Percentiles rank a stretch among this genome's conserved stretches.
Conservation (phyloP, 2,888 invertebrate genomes). For the Leptopilina syphax region DNA sequence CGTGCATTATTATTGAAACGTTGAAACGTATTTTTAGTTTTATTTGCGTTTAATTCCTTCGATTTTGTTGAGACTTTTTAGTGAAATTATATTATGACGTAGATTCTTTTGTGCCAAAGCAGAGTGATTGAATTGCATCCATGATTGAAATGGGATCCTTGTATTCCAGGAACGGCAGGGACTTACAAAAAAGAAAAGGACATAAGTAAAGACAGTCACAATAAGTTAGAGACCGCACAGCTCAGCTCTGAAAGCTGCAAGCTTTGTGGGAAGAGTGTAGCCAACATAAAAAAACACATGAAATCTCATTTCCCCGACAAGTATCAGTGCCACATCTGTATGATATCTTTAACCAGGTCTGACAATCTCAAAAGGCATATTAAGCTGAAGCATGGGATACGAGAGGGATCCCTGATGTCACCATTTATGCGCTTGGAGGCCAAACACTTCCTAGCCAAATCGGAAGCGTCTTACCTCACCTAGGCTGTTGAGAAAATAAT, state of each 20-base stretch:
- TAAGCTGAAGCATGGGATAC: slow-evolving; percentile 76
- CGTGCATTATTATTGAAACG: slow-evolving; percentile 58
- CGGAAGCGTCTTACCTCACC: slow-evolving; percentile 71
- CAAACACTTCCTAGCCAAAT: slow-evolving; percentile 69
- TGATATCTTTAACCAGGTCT: slow-evolving; percentile 77
- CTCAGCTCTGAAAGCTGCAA: slow-evolving; percentile 74
- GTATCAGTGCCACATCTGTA: slow-evolving; percentile 77
- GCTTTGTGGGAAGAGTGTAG: slow-evolving; percentile 76
- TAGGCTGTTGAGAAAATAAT: slow-evolving; percentile 55
- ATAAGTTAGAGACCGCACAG: slow-evolving; percentile 71
- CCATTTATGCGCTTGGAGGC: slow-evolving; percentile 71
- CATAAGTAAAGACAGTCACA: slow-evolving; percentile 72
- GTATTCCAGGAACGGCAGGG: slow-evolving; percentile 75
- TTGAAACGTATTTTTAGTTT: slow-evolving; percentile 41
- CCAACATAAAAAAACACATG: slow-evolving; percentile 77
- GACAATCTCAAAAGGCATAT: slow-evolving; percentile 79
- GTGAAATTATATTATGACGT: slow-evolving; percentile 47
- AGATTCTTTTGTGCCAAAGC: slow-evolving; percentile 56
- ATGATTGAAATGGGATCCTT: slow-evolving; percentile 71
- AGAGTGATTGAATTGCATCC: slow-evolving; percentile 56
- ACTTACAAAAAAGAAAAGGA: slow-evolving; percentile 73
- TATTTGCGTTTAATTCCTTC: slow-evolving; percentile 42
- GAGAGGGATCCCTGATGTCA: slow-evolving; percentile 70
- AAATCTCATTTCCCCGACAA: slow-evolving; percentile 76
- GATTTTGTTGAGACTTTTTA: slow-evolving; percentile 46